These are phyloP conservation scores for Drosophila atroscutellata DNA, from an alignment of 2,888 invertebrate species.

Conservation along the genomic window DNA sequence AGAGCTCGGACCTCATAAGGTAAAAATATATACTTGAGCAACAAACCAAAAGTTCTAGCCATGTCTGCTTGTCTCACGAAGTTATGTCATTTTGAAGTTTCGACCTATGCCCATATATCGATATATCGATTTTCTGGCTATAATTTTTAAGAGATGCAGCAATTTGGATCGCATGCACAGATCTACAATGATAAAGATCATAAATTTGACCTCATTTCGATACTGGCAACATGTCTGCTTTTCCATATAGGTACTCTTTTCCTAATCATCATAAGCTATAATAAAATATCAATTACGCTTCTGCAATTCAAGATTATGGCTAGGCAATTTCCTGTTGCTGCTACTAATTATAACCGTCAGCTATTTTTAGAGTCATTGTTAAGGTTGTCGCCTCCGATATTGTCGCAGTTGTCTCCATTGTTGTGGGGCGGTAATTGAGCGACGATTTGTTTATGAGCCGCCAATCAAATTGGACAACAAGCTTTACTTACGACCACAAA, in stretches of 20 bases:
- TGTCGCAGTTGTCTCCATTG: conserved; percentile 54
- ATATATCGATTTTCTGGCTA: too few species aligned
- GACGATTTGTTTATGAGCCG: conserved; percentile 72
- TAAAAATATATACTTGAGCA: not conserved
- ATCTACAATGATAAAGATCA: not conserved
- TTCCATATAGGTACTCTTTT: not conserved
- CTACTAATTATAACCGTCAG: conserved; percentile 58
- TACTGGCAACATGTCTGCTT: not conserved
- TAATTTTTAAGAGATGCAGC: too few species aligned
- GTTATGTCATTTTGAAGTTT: too few species aligned
- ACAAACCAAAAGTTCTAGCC: not conserved
- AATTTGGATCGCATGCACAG: too few species aligned
- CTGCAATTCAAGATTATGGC: conserved; percentile 39
- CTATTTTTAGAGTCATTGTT: conserved; percentile 44
- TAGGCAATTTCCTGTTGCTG: conserved; percentile 65
- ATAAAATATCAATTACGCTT: conserved; percentile 61
- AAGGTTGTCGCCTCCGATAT: conserved; percentile 52
- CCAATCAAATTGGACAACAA: conserved; percentile 68
- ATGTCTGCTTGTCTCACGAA: not conserved
- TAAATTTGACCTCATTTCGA: not conserved
- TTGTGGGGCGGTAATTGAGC: conserved; percentile 68
- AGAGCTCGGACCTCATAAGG: not conserved
- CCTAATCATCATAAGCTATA: conserved; percentile 4
- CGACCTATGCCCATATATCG: too few species aligned
- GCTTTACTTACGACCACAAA: conserved; percentile 30